These are phyloP conservation scores for Valencia hispanica DNA, from an alignment of 2,797 vertebrate genomes.

Conservation along the genomic window DNA sequence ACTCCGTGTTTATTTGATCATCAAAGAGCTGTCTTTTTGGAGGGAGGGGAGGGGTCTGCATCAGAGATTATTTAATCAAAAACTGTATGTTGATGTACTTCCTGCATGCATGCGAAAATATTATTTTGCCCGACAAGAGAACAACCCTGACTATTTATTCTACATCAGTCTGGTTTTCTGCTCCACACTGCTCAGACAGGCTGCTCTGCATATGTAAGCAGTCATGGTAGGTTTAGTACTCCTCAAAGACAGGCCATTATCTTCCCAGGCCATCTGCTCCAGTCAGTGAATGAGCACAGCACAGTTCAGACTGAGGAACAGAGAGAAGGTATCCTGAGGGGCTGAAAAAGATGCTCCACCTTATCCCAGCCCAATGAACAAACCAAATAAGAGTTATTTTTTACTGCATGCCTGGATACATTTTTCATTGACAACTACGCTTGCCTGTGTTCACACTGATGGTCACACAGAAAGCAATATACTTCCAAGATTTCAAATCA, in stretches of 20 bases:
- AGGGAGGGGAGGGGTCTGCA: slow-evolving; percentile 14
- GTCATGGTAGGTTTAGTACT: slow-evolving; percentile 41
- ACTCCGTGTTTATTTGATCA: slow-evolving; percentile 13
- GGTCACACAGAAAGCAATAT: neutral
- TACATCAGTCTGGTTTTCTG: slow-evolving; percentile 12
- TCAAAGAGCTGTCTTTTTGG: slow-evolving; percentile 43
- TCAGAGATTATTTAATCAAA: slow-evolving; percentile 9
- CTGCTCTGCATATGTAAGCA: slow-evolving; percentile 27
- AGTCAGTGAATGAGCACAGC: slow-evolving; percentile 37
- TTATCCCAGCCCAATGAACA: slow-evolving; percentile 11
- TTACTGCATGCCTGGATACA: neutral
- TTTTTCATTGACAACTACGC: neutral
- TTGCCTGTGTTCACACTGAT: neutral
- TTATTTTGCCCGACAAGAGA: slow-evolving; percentile 2
- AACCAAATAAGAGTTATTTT: neutral
- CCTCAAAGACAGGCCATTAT: slow-evolving; percentile 44
- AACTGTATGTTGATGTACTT: neutral
- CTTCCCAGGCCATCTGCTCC: slow-evolving; percentile 38
- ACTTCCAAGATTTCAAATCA: neutral
- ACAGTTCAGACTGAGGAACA: slow-evolving; percentile 19
- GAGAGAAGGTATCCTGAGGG: slow-evolving; percentile 5
- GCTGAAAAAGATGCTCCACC: neutral
- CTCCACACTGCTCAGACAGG: slow-evolving; percentile 3
- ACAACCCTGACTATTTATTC: slow-evolving; percentile 30
- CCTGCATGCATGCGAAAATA: slow-evolving; percentile 22